phyloP scores from a whole-genome alignment of 2,888 invertebrate genomes.

The Drosophila barbarae region DNA sequence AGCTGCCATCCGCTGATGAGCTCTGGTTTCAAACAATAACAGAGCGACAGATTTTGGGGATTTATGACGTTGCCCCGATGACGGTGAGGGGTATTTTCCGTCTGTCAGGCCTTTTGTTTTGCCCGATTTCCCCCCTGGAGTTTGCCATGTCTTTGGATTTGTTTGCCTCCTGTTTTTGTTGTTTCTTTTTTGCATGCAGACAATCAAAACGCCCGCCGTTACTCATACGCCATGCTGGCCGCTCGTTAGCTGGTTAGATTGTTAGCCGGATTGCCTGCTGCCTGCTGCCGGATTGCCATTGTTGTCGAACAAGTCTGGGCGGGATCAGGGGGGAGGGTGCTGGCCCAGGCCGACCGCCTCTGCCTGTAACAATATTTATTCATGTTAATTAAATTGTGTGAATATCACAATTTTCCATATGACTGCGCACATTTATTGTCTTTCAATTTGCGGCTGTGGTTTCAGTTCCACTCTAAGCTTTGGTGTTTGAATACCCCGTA shows the following conservation, averaged over 20 bases:
- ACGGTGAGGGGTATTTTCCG: constrained; percentile 13
- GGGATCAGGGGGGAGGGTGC: constrained; percentile 9
- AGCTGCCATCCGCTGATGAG: constrained; percentile 52
- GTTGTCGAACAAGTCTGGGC: constrained; percentile 28
- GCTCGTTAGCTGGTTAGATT: constrained; percentile 67
- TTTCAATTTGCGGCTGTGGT: constrained; percentile 74
- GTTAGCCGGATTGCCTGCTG: constrained; percentile 40
- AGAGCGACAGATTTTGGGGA: constrained; percentile 67
- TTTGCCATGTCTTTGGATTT: constrained; percentile 58
- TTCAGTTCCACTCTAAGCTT: constrained; percentile 32
- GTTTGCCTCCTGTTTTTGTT: constrained; percentile 69
- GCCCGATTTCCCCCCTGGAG: constrained; percentile 18
- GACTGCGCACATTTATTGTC: constrained; percentile 77
- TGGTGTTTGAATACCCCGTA: constrained; percentile 22
- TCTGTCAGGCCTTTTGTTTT: constrained; percentile 53
- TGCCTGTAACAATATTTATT: constrained; percentile 78
- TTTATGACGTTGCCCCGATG: constrained; percentile 61
- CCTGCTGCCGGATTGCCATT: constrained; percentile 22
- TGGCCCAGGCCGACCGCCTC: constrained; percentile 46
- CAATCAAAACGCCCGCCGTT: constrained; percentile 65
- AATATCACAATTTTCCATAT: constrained; percentile 79
- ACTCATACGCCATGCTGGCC: constrained; percentile 71
- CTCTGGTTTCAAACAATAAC: constrained; percentile 73
- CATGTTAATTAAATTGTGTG: constrained; percentile 80
- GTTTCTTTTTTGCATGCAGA: constrained; percentile 56